Evolutionary conservation across 2,888 invertebrate genomes (phyloP), one percentile per base, ranked within the genome.

Genomic region (Drosophila limbata): DNA sequence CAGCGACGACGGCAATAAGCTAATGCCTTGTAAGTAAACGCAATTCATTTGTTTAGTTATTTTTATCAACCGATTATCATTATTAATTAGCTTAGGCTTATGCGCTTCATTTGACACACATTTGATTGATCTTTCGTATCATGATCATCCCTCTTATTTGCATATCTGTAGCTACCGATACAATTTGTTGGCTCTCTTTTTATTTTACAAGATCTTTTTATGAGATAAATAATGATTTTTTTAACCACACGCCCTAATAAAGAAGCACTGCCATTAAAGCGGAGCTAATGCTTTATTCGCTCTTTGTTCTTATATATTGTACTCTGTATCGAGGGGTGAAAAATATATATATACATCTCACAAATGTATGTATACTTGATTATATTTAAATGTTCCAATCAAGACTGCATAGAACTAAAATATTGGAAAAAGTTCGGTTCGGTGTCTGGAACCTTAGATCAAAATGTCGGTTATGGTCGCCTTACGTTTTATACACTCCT

Each of bases 111-210:
- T 70, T 37, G 69, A 10, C 25, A 39, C 33, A 44, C 44, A 39
- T 69, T 68, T 74, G 71, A 86, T 86, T 63, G 84, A 74, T 82
- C 63, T 55, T 6, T 11, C 6, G 9, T 37, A 17, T 48, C 13
- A 37, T 6, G 11, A 48, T 19, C 64, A 53, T 59, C 71, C 79
- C 76, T 59, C 37, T 5, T 33, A 86, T 86, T 81, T 84, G 66
- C 86, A 81, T 81, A 87, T 40, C 63, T 50, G 17, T 4, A 35
- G 55, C 37, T 40, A 48, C 31, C n/a, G 19, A 31, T 11, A 6
- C 5, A 44, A 51, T 40, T 45, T 19, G 13, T 19, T 21, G 11
- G 19, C 15, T 19, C 28, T 28, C 3, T 31, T 3, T 31, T 11
- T 25, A 25, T 45, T 56, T 60, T 13, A 25, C 44, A 13, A 8